These are phyloP conservation scores for Lissocephala sabroskyi DNA, from an alignment of 2,888 invertebrate genomes.

Conservation along the genomic window DNA sequence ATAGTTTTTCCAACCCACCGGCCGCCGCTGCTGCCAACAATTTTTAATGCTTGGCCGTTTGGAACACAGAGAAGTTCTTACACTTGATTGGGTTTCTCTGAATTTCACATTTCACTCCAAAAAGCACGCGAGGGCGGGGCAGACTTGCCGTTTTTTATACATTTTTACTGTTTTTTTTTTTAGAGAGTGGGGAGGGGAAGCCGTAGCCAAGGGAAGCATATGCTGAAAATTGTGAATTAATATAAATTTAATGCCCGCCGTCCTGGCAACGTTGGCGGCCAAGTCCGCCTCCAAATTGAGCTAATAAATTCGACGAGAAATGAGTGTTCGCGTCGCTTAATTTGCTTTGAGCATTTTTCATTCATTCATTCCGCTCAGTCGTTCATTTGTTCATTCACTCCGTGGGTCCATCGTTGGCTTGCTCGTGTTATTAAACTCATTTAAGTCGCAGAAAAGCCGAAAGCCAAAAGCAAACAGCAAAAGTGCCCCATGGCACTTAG, in stretches of 20 bases:
- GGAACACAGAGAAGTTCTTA: too few species aligned
- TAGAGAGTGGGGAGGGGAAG: too few species aligned
- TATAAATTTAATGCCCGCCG: conserved; percentile 53
- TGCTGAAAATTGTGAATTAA: conserved; percentile 45
- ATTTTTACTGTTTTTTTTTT: too few species aligned
- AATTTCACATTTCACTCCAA: too few species aligned
- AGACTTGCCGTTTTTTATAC: conserved; percentile 12
- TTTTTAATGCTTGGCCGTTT: too few species aligned
- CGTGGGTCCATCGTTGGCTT: neutral
- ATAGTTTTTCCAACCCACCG: too few species aligned
- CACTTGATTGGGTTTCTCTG: too few species aligned
- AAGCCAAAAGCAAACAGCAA: conserved; percentile 16
- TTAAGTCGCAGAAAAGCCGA: conserved; percentile 23
- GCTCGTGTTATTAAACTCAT: conserved; percentile 2
- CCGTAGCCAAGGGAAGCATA: too few species aligned
- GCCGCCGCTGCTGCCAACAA: too few species aligned
- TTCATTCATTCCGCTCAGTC: conserved; percentile 44
- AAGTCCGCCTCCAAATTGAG: conserved; percentile 35
- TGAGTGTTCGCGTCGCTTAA: conserved; percentile 63
- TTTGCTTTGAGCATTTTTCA: conserved; percentile 61
- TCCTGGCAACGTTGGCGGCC: neutral
- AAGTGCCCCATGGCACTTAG: too few species aligned
- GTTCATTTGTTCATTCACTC: too few species aligned
- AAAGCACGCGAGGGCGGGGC: too few species aligned
- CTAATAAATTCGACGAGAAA: conserved; percentile 57